These are phyloP conservation scores for Solea senegalensis DNA, from an alignment of 2,113 vertebrate species.

Conservation along the genomic window DNA sequence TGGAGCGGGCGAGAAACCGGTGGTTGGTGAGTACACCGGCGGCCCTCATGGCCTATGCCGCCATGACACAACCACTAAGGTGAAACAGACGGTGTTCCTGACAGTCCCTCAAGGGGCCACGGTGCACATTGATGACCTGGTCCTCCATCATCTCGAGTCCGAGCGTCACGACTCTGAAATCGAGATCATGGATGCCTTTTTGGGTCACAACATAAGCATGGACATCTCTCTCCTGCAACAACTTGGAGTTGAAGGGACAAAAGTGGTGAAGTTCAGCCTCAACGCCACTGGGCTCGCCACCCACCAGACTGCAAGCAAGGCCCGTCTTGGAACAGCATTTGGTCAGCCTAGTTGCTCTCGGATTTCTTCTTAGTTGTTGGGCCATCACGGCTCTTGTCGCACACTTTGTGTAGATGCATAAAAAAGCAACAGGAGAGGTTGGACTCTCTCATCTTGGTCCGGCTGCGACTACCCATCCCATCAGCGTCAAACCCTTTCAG, in stretches of 20 bases:
- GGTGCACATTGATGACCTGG: background rate
- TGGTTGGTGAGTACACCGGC: background rate
- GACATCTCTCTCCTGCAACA: too few relatives aligned
- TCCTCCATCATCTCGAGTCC: background rate
- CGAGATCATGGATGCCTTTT: background rate
- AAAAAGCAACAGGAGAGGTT: background rate
- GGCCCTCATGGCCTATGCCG: background rate
- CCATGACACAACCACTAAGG: background rate
- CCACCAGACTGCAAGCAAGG: too few relatives aligned
- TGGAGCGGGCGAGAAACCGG: background rate
- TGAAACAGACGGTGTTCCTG: background rate
- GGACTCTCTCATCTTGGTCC: background rate
- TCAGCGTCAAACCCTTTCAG: too few relatives aligned
- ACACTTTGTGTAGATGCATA: background rate
- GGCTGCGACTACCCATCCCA: too few relatives aligned
- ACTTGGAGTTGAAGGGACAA: too few relatives aligned
- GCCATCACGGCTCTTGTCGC: background rate
- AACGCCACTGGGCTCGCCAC: background rate
- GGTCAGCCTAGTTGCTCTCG: background rate
- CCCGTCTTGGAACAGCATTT: background rate
- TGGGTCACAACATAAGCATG: background rate
- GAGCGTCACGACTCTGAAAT: background rate
- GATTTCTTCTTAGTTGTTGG: background rate
- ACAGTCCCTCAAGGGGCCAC: background rate
- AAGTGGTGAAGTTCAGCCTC: background rate